phyloP scores from a whole-genome alignment of 2,113 vertebrate genomes.

The Balaenoptera acutorostrata region DNA sequence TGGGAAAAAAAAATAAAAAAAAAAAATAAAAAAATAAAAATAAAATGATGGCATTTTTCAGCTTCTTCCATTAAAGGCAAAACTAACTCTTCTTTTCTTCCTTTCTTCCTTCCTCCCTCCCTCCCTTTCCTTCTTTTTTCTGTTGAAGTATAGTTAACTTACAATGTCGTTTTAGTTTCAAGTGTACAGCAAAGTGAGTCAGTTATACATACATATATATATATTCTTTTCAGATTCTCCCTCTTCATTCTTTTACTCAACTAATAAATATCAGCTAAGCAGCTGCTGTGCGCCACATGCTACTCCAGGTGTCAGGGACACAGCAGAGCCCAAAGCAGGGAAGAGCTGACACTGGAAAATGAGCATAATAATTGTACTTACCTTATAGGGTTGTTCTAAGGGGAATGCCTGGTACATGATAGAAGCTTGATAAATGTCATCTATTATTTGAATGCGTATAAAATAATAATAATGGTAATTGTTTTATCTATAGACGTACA shows the following conservation, averaged over 20 bases:
- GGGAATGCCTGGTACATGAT: too few species aligned
- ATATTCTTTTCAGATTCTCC: too few species aligned
- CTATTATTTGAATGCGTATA: neutral
- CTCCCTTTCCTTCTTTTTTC: too few species aligned
- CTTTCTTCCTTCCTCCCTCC: too few species aligned
- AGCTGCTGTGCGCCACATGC: neutral
- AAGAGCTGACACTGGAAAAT: neutral
- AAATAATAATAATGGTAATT: neutral
- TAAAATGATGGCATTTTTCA: neutral
- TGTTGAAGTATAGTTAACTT: too few species aligned
- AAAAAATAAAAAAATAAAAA: neutral
- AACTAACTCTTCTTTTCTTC: neutral
- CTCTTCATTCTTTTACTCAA: neutral
- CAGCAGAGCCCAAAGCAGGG: too few species aligned
- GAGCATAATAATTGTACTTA: neutral
- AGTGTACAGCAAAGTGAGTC: too few species aligned
- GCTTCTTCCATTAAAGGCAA: neutral
- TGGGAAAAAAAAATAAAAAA: too few species aligned
- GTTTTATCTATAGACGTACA: neutral
- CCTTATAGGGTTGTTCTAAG: too few species aligned
- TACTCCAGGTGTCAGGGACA: accelerated
- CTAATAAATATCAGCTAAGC: neutral
- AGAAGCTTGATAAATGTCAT: neutral
- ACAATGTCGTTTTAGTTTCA: too few species aligned
- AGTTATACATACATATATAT: too few species aligned